Evolutionary conservation across 2,888 invertebrate species (phyloP).

Genomic region (Mythimna pallens): DNA sequence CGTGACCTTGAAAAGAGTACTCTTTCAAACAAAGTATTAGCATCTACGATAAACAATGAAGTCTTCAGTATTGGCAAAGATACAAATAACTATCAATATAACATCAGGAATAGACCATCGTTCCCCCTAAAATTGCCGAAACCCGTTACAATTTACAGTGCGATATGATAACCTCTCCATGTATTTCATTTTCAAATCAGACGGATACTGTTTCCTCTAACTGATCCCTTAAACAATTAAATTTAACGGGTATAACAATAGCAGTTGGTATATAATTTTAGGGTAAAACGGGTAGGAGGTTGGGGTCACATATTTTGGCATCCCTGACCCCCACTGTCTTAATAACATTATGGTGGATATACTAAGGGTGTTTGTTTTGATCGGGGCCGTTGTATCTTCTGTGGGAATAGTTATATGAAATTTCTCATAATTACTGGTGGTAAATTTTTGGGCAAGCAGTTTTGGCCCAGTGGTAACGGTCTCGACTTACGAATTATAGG

Average conservation of each 20-base stretch:
- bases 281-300: constrained; percentile 58
- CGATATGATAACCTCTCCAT: constrained; percentile 36
- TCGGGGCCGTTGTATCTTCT: constrained; percentile 13
- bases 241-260: constrained; percentile 68
- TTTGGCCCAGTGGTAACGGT: too few species aligned
- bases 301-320: constrained; percentile 63
- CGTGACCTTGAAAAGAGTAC: background rate
- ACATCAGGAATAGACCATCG: background rate
- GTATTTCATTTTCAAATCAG: constrained; percentile 61
- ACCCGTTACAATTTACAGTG: constrained; percentile 42
- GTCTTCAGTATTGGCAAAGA: background rate
- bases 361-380: constrained; percentile 44
- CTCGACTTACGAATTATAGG: too few species aligned
- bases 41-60: background rate
- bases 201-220: constrained; percentile 48
- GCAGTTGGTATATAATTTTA: constrained; percentile 71
- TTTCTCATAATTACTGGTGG: background rate
- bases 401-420: background rate
- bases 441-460: background rate
- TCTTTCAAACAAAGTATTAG: background rate
- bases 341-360: constrained; percentile 50
- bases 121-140: constrained; percentile 2
- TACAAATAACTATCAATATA: background rate
- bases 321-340: constrained; percentile 64
- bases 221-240: constrained; percentile 63